A percentile compares a stretch with the other conserved stretches of the same genome.
phyloP scores from a whole-genome alignment of 2,797 vertebrate species.

The Myoxocephalus aenaeus region DNA sequence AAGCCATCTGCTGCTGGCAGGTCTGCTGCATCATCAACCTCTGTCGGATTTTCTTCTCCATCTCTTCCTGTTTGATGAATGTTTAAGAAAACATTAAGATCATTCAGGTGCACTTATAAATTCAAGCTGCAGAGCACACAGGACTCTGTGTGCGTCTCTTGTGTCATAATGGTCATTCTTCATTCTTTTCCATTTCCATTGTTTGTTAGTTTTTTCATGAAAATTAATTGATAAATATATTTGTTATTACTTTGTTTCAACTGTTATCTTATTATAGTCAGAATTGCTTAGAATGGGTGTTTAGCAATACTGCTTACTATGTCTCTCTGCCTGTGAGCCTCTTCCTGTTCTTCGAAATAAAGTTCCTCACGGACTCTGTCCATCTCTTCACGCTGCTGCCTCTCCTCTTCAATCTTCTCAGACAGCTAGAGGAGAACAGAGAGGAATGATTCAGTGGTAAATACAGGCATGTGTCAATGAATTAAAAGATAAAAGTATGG shows the following conservation, averaged over 20 bases:
- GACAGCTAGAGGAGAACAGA: constrained; percentile 80
- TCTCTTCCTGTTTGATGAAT: constrained; percentile 84
- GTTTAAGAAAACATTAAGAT: neutral
- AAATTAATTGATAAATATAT: neutral
- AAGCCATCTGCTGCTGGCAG: constrained; percentile 87
- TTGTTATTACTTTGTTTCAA: neutral
- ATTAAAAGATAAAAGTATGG: neutral
- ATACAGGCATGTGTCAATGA: neutral
- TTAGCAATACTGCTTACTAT: constrained; percentile 81
- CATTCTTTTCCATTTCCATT: too few species aligned
- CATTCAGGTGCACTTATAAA: neutral
- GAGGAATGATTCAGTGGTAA: neutral
- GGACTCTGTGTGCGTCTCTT: neutral
- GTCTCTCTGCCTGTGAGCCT: constrained; percentile 81
- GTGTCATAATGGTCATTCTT: neutral
- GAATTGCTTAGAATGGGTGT: neutral
- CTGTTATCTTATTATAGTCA: neutral
- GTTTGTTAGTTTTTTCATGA: too few species aligned
- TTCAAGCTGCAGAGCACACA: neutral
- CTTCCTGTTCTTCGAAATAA: constrained; percentile 89
- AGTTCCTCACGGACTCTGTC: constrained; percentile 89
- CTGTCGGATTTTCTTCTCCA: constrained; percentile 89
- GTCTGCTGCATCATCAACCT: constrained; percentile 87
- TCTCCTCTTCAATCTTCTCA: constrained; percentile 85
- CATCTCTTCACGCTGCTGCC: constrained; percentile 87